Conservation (phyloP, 2,888 invertebrate genomes). For the Saturnia pavonia region DNA sequence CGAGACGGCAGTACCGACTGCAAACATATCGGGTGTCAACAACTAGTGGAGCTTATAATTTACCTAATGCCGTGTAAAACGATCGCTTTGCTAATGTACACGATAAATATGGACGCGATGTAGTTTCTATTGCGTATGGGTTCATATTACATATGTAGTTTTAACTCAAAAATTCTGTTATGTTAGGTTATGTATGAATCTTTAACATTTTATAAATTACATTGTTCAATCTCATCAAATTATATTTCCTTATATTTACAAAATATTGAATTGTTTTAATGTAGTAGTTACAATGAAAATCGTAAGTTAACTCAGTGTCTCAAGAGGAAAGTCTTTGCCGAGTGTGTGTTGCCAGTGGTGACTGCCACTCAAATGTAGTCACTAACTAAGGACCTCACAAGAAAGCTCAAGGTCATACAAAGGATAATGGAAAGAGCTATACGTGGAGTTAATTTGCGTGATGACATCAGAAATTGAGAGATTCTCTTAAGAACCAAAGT, state of each 20-base stretch:
- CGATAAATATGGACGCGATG: constrained; percentile 15
- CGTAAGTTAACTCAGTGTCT: too few species aligned
- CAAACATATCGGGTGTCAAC: constrained; percentile 74
- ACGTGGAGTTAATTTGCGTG: too few species aligned
- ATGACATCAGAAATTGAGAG: too few species aligned
- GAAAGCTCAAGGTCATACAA: too few species aligned
- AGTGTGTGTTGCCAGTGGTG: too few species aligned
- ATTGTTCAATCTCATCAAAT: background rate
- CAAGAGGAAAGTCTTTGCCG: too few species aligned
- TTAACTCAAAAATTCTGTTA: background rate
- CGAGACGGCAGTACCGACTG: constrained; percentile 56
- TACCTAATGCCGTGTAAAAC: constrained; percentile 79
- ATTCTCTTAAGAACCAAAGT: too few species aligned
- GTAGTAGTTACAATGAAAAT: too few species aligned
- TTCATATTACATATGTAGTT: background rate
- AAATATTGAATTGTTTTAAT: too few species aligned
- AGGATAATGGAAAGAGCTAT: too few species aligned
- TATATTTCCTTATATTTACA: background rate
- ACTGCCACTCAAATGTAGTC: too few species aligned
- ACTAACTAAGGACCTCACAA: too few species aligned
- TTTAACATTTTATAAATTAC: background rate
- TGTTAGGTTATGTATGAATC: background rate
- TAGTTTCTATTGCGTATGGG: constrained; percentile 3
- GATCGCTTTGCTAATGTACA: constrained; percentile 73
- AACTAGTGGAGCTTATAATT: constrained; percentile 78